Evolutionary conservation across 2,113 vertebrate species (phyloP).

Genomic region (Dascyllus trimaculatus): DNA sequence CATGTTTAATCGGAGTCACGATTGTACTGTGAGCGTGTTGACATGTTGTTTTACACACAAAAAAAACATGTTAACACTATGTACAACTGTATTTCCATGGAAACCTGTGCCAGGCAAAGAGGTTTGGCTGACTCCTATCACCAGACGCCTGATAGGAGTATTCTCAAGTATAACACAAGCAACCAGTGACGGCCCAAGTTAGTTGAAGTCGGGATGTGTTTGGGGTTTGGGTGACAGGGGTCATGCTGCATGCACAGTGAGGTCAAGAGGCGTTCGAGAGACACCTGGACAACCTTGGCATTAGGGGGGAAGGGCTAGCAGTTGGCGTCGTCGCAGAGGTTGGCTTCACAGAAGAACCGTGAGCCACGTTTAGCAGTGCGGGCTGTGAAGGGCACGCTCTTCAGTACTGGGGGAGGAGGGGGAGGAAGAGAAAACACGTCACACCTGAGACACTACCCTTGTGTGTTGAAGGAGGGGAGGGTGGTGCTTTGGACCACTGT

Average conservation of each 20-base stretch:
- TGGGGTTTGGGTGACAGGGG: constrained; percentile 29
- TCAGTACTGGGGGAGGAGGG: constrained; percentile 89
- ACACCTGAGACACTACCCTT: constrained; percentile 70
- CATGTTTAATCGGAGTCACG: constrained; percentile 13
- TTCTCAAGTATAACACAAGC: constrained; percentile 53
- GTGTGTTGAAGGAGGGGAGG: not conserved
- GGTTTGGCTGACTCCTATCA: constrained; percentile 80
- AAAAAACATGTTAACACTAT: constrained; percentile 46
- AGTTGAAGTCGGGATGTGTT: constrained; percentile 40
- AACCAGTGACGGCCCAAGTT: constrained; percentile 70
- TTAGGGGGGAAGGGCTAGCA: constrained; percentile 89
- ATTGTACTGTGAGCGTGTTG: constrained; percentile 5
- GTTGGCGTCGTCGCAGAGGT: constrained; percentile 97
- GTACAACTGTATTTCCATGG: constrained; percentile 20
- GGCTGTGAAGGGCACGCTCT: constrained; percentile 98
- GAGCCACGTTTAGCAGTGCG: constrained; percentile 98
- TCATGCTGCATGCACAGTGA: constrained; percentile 82
- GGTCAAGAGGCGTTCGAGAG: constrained; percentile 67
- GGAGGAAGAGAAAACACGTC: constrained; percentile 84
- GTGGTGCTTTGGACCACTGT: constrained; percentile 12
- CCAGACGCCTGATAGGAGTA: constrained; percentile 60
- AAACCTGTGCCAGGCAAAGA: constrained; percentile 66
- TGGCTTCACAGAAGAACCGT: constrained; percentile 97
- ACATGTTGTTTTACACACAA: constrained; percentile 44
- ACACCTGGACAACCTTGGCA: constrained; percentile 86